A percentile compares a stretch with the other conserved stretches of the same genome.
Evolutionary conservation across 53 echinoderm and acorn worm genomes (phyloP).

Genomic region (Holothuria scabra): DNA sequence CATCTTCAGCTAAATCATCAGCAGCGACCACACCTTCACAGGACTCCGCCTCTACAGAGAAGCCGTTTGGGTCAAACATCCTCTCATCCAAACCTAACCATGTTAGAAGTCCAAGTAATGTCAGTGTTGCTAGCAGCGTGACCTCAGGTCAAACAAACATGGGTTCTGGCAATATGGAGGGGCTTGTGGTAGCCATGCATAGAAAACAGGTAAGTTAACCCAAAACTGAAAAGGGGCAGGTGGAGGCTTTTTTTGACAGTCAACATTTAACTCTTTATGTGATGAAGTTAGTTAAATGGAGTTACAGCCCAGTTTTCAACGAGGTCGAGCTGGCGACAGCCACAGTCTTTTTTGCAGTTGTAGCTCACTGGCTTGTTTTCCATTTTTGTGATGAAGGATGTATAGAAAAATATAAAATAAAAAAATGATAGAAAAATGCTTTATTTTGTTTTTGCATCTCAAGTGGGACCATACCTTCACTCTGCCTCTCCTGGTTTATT

Average conservation of each 20-base stretch:
- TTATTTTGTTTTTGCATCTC: too few relatives aligned
- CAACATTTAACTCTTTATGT: not conserved
- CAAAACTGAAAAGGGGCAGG: not conserved
- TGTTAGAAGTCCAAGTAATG: constrained; percentile 85
- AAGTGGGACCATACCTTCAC: too few relatives aligned
- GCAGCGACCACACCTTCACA: constrained; percentile 37
- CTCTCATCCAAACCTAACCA: constrained; percentile 55
- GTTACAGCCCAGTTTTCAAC: too few relatives aligned
- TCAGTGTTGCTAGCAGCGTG: constrained; percentile 85
- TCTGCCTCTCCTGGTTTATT: too few relatives aligned
- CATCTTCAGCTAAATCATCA: constrained; percentile 42
- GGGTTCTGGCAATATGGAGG: constrained; percentile 65
- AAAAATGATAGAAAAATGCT: too few relatives aligned
- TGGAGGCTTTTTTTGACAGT: not conserved
- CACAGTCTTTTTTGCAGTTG: too few relatives aligned
- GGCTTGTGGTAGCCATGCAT: constrained; percentile 96
- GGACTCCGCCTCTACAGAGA: constrained; percentile 26
- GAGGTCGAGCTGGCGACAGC: too few relatives aligned
- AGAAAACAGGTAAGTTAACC: constrained; percentile 86
- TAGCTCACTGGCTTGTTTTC: too few relatives aligned
- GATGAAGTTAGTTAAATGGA: too few relatives aligned
- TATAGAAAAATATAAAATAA: too few relatives aligned
- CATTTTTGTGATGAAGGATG: too few relatives aligned
- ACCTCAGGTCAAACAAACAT: constrained; percentile 47
- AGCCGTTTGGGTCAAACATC: constrained; percentile 43